These are phyloP conservation scores for Xiphophorus couchianus DNA, from an alignment of 2,113 vertebrate species.

Conservation along the genomic window DNA sequence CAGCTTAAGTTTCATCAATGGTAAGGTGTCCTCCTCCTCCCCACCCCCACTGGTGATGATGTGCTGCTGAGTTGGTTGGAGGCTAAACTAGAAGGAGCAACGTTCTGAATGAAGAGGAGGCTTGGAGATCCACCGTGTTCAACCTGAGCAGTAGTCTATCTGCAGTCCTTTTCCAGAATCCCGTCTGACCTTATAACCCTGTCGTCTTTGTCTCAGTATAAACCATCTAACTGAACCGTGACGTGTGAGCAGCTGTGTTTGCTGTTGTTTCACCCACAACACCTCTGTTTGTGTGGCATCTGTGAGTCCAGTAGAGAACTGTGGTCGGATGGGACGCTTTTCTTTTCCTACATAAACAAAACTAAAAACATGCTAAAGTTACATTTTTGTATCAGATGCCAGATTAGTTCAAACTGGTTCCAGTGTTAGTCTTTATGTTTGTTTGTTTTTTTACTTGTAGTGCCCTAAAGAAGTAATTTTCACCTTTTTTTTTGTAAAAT, in stretches of 20 bases:
- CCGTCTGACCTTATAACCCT: slow-evolving; percentile 60
- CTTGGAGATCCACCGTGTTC: slow-evolving; percentile 17
- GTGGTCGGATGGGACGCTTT: slow-evolving; percentile 42
- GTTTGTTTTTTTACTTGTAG: not conserved
- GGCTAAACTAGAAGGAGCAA: slow-evolving; percentile 40
- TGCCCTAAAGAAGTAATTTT: too few species aligned
- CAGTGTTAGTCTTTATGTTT: not conserved
- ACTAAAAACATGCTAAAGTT: not conserved
- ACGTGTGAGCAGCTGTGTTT: slow-evolving; percentile 10
- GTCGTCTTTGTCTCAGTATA: slow-evolving; percentile 40
- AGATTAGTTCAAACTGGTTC: not conserved
- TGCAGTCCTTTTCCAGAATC: slow-evolving; percentile 72
- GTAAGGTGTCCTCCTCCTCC: slow-evolving; percentile 71
- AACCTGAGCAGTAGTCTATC: slow-evolving; percentile 35
- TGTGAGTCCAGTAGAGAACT: slow-evolving; percentile 15
- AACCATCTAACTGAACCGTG: slow-evolving; percentile 35
- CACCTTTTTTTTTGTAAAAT: too few species aligned
- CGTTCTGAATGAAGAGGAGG: slow-evolving; percentile 37
- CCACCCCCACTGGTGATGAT: slow-evolving; percentile 51
- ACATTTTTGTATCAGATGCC: not conserved
- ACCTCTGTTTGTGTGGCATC: slow-evolving; percentile 18
- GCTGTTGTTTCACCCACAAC: slow-evolving; percentile 15
- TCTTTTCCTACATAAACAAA: not conserved
- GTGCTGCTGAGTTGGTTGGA: slow-evolving; percentile 39
- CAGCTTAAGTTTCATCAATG: slow-evolving; percentile 78